phyloP scores from a whole-genome alignment of 2,888 invertebrate species.

The Eubasilissa splendida region DNA sequence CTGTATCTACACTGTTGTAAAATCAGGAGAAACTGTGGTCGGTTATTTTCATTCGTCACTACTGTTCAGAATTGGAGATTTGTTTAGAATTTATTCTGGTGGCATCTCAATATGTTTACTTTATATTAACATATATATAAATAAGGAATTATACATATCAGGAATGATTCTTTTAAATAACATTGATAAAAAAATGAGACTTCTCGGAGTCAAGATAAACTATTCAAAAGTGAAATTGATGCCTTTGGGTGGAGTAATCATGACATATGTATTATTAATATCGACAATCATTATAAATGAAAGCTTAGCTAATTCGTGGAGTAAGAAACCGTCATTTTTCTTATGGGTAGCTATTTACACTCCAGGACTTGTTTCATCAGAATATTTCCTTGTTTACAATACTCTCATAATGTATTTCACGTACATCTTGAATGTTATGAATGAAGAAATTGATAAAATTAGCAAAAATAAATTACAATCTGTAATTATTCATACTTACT shows the following conservation, averaged over 20 bases:
- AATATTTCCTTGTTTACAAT: constrained; percentile 8
- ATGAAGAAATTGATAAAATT: constrained; percentile 30
- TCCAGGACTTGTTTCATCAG: background rate
- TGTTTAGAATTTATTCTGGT: constrained; percentile 25
- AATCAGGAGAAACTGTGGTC: constrained; percentile 21
- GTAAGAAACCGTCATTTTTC: background rate
- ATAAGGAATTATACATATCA: background rate
- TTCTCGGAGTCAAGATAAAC: constrained; percentile 9
- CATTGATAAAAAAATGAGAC: background rate
- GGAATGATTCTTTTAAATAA: background rate
- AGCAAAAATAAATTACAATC: background rate
- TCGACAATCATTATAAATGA: background rate
- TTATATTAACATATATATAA: background rate
- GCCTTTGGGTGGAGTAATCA: background rate
- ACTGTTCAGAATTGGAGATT: constrained; percentile 26
- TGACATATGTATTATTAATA: background rate
- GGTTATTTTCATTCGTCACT: constrained; percentile 26
- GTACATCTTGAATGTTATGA: constrained; percentile 7
- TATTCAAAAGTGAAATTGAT: constrained; percentile 11
- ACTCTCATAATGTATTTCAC: background rate
- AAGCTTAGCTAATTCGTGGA: constrained; percentile 1
- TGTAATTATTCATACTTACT: background rate
- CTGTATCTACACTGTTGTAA: background rate
- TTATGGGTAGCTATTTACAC: constrained; percentile 5
- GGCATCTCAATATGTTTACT: background rate